Base-by-base conservation (phyloP, 2,888 invertebrate genomes). In the Xiphydria camelus region DNA sequence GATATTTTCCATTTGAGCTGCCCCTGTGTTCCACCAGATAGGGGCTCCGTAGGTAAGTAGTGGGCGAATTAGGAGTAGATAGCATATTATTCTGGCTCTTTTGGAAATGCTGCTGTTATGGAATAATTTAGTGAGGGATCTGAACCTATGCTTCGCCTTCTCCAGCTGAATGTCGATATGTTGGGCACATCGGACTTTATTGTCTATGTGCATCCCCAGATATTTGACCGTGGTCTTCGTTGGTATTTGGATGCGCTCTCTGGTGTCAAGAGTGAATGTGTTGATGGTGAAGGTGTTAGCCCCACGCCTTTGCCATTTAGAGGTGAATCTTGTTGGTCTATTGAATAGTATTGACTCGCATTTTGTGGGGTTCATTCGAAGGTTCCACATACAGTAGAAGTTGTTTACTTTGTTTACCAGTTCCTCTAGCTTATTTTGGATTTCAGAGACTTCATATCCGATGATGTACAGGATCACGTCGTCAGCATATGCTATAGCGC, bases 1-100 rank as follows among this genome's bases (percentile, higher is more conserved):
- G 1, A 57, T 2, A 26, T 46, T 53, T 44, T 57, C 53, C 42
- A 53, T 53, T 1, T 26, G 7, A 0, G 49, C 14, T 0, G 53
- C 49, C 2, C 41, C 29, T 0, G 44, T 19, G 15, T 58, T 57
- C 32, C 43, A 57, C 25, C 47, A 47, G 1, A 51, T 33, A 5
- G 47, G 54, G 1, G 39, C 19, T 1, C 39, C 50, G 14, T 53
- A 53, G 1, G 53, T 49, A 0, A 52, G 2, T 2, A 54, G 46
- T 15, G 49, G 50, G 6, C 49, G 36, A 1, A 52, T 26, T 6
- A 51, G n/a, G 0, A 51, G 21, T 35, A 34, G 33, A 18, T 59
- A 57, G 5, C 47, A 40, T 1, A 53, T 47, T 9, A 49, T 18
- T 43, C 7, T 22, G 5, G 22, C 22, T 9, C 9, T 22, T 6